These are phyloP conservation scores for Aepyceros melampus DNA, from an alignment of 2,113 vertebrate genomes.

Conservation along the genomic window DNA sequence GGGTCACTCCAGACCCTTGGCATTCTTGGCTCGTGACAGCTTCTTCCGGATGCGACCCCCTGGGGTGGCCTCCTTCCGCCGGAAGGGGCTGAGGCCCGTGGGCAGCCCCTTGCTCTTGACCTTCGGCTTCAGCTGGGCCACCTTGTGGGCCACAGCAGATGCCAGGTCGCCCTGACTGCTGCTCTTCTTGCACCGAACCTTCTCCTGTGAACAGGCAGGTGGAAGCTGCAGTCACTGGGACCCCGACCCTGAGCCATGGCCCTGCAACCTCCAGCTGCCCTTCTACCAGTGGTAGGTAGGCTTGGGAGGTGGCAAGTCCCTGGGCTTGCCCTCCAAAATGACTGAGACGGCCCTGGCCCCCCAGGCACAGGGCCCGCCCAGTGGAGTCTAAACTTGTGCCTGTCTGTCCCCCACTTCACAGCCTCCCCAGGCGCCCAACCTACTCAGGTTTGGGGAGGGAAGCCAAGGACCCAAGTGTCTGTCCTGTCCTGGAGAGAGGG, in stretches of 20 bases:
- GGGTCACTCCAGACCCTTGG: constrained; percentile 66
- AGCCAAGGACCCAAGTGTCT: neutral
- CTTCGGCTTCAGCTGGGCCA: constrained; percentile 89
- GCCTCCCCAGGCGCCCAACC: too few species aligned
- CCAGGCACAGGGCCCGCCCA: neutral
- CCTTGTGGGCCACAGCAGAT: constrained; percentile 82
- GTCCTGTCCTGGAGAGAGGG: neutral
- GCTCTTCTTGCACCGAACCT: constrained; percentile 83
- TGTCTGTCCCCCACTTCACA: neutral
- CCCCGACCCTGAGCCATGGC: too few species aligned
- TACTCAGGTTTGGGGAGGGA: neutral
- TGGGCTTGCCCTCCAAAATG: neutral
- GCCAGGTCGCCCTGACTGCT: constrained; percentile 78
- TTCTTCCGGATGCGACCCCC: constrained; percentile 84
- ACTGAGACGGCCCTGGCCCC: neutral
- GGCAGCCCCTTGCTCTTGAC: constrained; percentile 85
- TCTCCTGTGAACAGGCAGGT: constrained; percentile 74
- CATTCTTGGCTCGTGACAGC: constrained; percentile 81
- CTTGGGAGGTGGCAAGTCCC: neutral
- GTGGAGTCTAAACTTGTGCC: neutral
- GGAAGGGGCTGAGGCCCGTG: constrained; percentile 80
- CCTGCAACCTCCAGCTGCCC: rapidly evolving
- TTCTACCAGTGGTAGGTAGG: neutral
- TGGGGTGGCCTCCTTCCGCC: constrained; percentile 83
- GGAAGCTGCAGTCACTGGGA: rapidly evolving